These are phyloP conservation scores for Melipona quadrifasciata DNA, from an alignment of 1,140 invertebrate genomes.

Conservation along the genomic window DNA sequence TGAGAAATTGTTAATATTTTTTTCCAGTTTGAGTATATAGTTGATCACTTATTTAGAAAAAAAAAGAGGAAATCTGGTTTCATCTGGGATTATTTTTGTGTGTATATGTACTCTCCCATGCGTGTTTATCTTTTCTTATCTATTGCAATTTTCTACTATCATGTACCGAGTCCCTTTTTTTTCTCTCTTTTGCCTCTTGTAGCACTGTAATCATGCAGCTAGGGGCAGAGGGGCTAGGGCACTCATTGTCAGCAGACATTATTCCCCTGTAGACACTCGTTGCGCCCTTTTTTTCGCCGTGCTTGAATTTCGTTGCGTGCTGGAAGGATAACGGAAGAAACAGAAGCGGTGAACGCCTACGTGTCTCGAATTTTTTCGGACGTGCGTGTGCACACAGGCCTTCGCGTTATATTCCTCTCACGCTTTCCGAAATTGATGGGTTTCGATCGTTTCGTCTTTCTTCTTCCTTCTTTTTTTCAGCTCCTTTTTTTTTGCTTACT, in stretches of 20 bases:
- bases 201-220: conserved; percentile 43
- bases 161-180: not conserved
- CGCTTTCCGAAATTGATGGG: conserved; percentile 21
- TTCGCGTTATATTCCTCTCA: conserved; percentile 29
- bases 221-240: conserved; percentile 31
- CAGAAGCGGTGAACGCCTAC: not conserved
- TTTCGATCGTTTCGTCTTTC: conserved; percentile 8
- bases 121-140: conserved; percentile 26
- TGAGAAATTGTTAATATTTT: not conserved
- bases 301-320: conserved; percentile 32
- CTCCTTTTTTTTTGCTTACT: not conserved
- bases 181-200: conserved; percentile 16
- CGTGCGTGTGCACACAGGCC: not conserved
- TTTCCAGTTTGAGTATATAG: not conserved
- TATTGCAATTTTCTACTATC: conserved; percentile 34
- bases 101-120: not conserved
- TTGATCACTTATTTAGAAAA: conserved; percentile 27
- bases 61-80: conserved; percentile 3
- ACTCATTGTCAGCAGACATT: conserved; percentile 58
- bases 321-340: conserved; percentile 39
- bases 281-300: conserved; percentile 43
- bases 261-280: conserved; percentile 48
- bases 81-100: not conserved
- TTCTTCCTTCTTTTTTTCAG: no score
- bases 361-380: conserved; percentile 31